A percentile compares a stretch with the other conserved stretches of the same genome.
Conservation (phyloP, 2,797 vertebrate genomes). For the Picus viridis region DNA sequence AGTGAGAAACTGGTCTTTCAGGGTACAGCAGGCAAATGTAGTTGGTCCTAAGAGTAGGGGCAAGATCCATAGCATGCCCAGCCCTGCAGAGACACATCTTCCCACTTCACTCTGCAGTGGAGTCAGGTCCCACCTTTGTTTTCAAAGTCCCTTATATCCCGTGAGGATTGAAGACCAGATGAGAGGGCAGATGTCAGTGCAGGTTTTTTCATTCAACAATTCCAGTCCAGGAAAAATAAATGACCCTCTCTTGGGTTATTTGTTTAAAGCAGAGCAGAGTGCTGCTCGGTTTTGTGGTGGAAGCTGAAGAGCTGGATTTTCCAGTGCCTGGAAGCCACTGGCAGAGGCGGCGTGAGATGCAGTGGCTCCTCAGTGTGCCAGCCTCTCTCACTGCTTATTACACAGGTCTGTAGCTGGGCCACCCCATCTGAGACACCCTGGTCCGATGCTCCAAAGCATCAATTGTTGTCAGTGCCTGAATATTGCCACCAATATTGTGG, state of each 20-base stretch:
- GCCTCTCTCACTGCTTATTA: not conserved
- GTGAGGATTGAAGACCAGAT: not conserved
- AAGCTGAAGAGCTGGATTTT: constrained; percentile 55
- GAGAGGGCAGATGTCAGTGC: not conserved
- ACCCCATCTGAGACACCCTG: not conserved
- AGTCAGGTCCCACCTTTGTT: not conserved
- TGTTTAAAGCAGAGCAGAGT: not conserved
- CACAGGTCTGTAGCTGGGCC: fast-evolving
- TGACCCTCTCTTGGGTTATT: constrained; percentile 21
- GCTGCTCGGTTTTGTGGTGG: not conserved
- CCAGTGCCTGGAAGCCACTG: not conserved
- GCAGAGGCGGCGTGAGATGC: not conserved
- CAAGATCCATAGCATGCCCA: fast-evolving
- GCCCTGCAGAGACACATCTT: not conserved
- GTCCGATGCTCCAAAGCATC: not conserved
- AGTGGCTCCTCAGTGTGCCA: not conserved
- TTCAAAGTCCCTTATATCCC: not conserved
- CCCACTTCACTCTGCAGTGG: not conserved
- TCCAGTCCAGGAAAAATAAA: constrained; percentile 50
- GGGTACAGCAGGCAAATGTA: not conserved
- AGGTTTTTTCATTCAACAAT: not conserved
- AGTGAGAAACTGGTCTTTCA: not conserved
- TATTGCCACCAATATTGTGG: not conserved
- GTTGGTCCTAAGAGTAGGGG: fast-evolving
- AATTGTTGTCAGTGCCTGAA: not conserved